Evolutionary conservation across 2,113 vertebrate species (phyloP).

Genomic region (Mandrillus leucophaeus): DNA sequence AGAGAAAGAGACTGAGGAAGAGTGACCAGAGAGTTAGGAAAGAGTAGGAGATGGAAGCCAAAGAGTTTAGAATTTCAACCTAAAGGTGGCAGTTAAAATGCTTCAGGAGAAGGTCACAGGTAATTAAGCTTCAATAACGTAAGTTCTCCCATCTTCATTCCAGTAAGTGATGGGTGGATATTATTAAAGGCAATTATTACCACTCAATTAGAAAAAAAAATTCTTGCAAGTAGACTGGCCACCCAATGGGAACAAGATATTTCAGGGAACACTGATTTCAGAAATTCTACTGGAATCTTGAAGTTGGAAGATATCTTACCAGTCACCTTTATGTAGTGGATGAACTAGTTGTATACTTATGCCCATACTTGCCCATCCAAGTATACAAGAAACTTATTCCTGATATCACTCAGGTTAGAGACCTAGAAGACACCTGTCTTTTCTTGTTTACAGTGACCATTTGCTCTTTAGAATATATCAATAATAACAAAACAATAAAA

Average conservation of each 20-base stretch:
- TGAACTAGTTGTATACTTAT: background rate
- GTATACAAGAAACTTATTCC: background rate
- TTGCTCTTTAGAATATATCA: background rate
- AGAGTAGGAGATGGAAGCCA: background rate
- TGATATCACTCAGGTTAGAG: background rate
- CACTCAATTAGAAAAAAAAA: background rate
- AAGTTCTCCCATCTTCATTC: background rate
- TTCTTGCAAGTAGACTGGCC: background rate
- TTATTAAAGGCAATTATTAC: background rate
- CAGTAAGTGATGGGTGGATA: background rate
- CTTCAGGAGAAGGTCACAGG: background rate
- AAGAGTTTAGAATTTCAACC: background rate
- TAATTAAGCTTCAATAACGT: background rate
- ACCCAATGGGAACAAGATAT: background rate
- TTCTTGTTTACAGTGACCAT: background rate
- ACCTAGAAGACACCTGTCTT: background rate
- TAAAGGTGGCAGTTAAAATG: background rate
- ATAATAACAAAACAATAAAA: background rate
- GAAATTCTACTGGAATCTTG: background rate
- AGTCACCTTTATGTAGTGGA: background rate
- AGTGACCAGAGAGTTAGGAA: background rate
- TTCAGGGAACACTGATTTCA: background rate
- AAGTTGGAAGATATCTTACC: background rate
- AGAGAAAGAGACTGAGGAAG: background rate
- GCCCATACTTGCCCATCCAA: background rate